Evolutionary conservation across 2,113 vertebrate genomes (phyloP), one percentile per base, ranked within the genome.

Genomic region (Cyrtonyx montezumae): DNA sequence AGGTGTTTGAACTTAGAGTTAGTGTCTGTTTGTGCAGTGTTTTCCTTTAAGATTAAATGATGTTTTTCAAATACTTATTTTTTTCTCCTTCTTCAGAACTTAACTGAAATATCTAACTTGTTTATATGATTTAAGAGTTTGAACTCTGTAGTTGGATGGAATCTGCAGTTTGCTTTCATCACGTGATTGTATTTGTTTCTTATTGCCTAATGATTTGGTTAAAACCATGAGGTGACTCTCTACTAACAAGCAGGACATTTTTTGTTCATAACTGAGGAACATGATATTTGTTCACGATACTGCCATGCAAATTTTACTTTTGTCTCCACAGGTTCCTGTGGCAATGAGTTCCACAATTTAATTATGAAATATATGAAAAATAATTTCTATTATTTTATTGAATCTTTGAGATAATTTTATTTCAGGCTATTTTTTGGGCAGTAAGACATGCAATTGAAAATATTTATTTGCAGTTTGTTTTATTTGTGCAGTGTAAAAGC

Each of bases 1-100:
- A 92, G 43, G 65, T 82, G 42, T 91, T 85, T 91, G 90, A 93
- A 91, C 86, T 81, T 79, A 42, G 30, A 68, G 88, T 49, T 95
- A 76, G 28, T 82, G 84, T 53, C 59, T 91, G 55, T 22, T 40
- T 94, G 93, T 79, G 46, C n/a, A 89, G 9, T 66, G 36, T 73
- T 95, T 94, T 94, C 56, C 30, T 88, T 79, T 75, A 74, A 80
- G 67, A 90, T 22, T 59, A 88, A 93, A 87, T 37, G 16, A 84
- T 11, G 26, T 66, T 93, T 76, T 68, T 36, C 43, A 71, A 48
- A 43, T 15, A 85, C 4, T 56, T 13, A 23, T 67, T 51, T 66
- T 66, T 49, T 49, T 25, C 40, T 58, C 34, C 51, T 53, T 15
- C 13, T 85, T 93, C 65, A 86, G 1, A 8, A 45, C 40, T 59